These are phyloP conservation scores for Lontra canadensis DNA, from an alignment of 2,113 vertebrate genomes.

Conservation along the genomic window DNA sequence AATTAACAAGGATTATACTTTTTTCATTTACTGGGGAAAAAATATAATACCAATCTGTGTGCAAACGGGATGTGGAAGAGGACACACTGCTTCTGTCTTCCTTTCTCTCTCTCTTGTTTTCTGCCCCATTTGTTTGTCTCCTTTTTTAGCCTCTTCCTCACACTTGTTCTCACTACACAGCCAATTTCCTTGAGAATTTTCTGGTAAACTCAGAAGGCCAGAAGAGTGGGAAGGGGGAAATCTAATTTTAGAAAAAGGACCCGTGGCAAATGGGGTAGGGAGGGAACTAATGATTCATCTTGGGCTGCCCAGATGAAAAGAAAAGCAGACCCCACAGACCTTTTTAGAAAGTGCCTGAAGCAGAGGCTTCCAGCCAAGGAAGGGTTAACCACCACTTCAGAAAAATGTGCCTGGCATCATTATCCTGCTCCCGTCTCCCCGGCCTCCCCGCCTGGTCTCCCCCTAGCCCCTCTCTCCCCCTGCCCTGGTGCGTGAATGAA, in stretches of 20 bases:
- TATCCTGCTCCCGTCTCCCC: background rate
- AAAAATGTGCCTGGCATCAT: slow-evolving; percentile 46
- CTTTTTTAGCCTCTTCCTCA: background rate
- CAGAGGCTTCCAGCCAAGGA: background rate
- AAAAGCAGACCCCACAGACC: slow-evolving; percentile 25
- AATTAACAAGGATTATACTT: slow-evolving; percentile 84
- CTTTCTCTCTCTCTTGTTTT: slow-evolving; percentile 51
- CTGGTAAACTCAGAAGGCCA: background rate
- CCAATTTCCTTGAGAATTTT: slow-evolving; percentile 61
- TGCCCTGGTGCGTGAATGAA: background rate
- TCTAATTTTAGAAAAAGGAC: slow-evolving; percentile 70
- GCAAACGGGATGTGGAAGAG: background rate
- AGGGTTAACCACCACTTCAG: slow-evolving; percentile 73
- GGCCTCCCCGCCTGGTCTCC: background rate
- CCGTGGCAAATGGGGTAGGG: background rate
- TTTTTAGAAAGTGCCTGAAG: slow-evolving; percentile 28
- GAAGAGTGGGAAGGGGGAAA: slow-evolving; percentile 27
- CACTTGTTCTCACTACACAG: slow-evolving; percentile 34
- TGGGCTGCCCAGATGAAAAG: background rate
- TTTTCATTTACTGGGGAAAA: slow-evolving; percentile 70
- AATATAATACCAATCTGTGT: slow-evolving; percentile 59
- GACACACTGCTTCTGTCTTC: background rate
- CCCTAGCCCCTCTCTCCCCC: background rate
- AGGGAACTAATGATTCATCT: background rate
- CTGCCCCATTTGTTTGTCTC: slow-evolving; percentile 50